Percentiles rank a stretch among this genome's conserved stretches.
phyloP scores from a whole-genome alignment of 2,888 invertebrate genomes.

The Hybos culiciformis region DNA sequence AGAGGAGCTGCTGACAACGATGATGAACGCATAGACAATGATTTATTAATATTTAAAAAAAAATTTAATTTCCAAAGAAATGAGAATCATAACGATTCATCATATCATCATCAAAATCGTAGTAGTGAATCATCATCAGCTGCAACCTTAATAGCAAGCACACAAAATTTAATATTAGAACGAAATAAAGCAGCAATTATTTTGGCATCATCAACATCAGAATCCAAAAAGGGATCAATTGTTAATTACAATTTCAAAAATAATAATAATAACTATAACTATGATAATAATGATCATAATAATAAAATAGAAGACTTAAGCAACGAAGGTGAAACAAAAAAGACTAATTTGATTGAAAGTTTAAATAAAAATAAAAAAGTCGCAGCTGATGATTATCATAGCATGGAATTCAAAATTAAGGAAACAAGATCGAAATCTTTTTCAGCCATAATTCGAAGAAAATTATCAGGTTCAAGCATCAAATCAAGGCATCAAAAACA shows the following conservation, averaged over 20 bases:
- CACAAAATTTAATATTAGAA: neutral
- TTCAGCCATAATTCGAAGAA: neutral
- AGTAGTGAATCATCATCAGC: neutral
- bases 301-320: too few species aligned
- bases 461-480: neutral
- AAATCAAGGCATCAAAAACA: neutral
- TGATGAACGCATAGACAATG: neutral
- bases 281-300: neutral
- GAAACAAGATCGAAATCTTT: neutral
- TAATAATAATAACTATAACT: neutral
- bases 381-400: too few species aligned
- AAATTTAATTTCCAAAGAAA: too few species aligned
- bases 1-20: too few species aligned
- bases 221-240: too few species aligned
- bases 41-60: neutral
- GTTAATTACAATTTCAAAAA: too few species aligned
- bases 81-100: neutral
- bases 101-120: neutral
- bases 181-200: constrained; percentile 11
- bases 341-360: too few species aligned
- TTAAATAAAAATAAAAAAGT: too few species aligned
- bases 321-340: too few species aligned
- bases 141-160: neutral
- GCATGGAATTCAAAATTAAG: too few species aligned
- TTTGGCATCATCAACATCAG: constrained; percentile 11